Base-by-base conservation (phyloP, 2,113 vertebrate species). In the Donacobius atricapilla region DNA sequence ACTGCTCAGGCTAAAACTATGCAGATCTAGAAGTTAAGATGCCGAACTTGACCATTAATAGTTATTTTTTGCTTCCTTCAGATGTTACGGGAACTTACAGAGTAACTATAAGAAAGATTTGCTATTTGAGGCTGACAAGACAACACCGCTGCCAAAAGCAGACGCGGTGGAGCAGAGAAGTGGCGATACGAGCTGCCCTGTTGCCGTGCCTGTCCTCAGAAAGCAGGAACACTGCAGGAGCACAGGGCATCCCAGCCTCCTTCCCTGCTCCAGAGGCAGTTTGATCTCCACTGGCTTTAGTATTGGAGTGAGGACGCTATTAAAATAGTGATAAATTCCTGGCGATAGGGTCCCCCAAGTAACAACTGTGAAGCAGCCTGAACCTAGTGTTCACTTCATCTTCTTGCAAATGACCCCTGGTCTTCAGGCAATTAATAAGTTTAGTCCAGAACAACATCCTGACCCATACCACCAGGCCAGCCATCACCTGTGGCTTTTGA, bases 161-260 rank as follows among this genome's bases (percentile, higher is more conserved):
- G 21, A 7, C 50, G 21, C 0, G 0, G 35, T 0, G 0, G 81
- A 72, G 42, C 16, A 45, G 54, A 83, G 30, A 70, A 95, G 51
- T 13, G 28, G 44, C 6, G 8, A 70, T 2, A 35, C 0, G 0
- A 85, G 78, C 63, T 33, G 56, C 39, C 31, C 47, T 42, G 15
- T 31, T 69, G 48, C 35, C 66, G 37, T 1, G 2, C 27, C 27
- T 7, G 1, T 23, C 58, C 47, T 81, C 35, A 48, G 58, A 44
- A 2, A 3, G 47, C 28, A 64, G 48, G 30, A 73, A 78, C 2
- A 4, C 35, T 23, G 30, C 28, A 64, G 53, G 3, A 60, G 23
- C 50, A 45, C 2, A 0, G 7, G 11, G 24, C 82, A 94, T 20
- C 39, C 51, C 68, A 33, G 56, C 14, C 50, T 71, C 64, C 6